Percentiles rank a stretch among this genome's conserved stretches.
phyloP scores from a whole-genome alignment of 2,888 invertebrate species.

The Imbricaverruca yamaguchii region DNA sequence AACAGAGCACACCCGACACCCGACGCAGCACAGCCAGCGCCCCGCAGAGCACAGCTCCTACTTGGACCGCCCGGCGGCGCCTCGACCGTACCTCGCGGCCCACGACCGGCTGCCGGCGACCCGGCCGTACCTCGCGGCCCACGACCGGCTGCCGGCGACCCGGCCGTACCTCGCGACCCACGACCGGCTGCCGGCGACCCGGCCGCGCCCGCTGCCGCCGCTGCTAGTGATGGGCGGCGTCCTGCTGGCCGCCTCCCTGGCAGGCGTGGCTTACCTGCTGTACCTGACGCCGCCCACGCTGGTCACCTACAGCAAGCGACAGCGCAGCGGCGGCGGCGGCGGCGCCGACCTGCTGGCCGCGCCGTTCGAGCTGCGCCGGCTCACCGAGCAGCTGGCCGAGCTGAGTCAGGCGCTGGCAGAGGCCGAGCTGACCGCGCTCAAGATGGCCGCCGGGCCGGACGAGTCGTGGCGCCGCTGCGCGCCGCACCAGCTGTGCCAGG shows the following conservation, averaged over 20 bases:
- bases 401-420: conserved; percentile 6
- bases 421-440: conserved; percentile 5
- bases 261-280: not conserved
- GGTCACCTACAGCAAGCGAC: conserved; percentile 20
- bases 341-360: conserved; percentile 9
- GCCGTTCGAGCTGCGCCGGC: not conserved
- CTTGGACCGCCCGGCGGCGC: too few relatives aligned
- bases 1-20: too few relatives aligned
- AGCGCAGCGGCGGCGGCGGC: not conserved
- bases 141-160: too few relatives aligned
- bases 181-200: too few relatives aligned
- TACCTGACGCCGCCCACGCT: conserved; percentile 15
- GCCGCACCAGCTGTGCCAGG: not conserved
- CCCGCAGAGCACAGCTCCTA: too few relatives aligned
- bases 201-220: not conserved
- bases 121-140: too few relatives aligned
- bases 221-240: not conserved
- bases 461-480: not conserved
- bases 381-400: not conserved
- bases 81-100: too few relatives aligned
- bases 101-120: too few relatives aligned
- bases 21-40: too few relatives aligned
- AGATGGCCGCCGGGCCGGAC: not conserved
- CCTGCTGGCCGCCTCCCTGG: not conserved
- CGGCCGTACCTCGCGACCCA: too few relatives aligned